These are phyloP conservation scores for Hyposoter didymator DNA, from an alignment of 2,888 invertebrate species.

Conservation along the genomic window DNA sequence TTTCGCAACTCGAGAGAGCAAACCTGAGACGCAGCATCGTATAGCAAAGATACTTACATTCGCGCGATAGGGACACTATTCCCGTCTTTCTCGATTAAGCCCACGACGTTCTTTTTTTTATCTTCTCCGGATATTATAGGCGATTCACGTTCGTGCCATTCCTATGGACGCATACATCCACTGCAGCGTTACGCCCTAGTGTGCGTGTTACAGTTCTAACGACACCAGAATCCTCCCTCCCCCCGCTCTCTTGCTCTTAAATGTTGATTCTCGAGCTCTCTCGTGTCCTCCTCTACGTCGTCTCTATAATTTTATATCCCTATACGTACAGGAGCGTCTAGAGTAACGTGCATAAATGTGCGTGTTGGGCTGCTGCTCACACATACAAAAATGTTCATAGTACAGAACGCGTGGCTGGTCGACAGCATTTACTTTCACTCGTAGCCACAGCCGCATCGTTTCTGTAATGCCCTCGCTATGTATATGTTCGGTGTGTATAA, in stretches of 20 bases:
- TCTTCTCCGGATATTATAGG: constrained; percentile 52
- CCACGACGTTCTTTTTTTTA: constrained; percentile 48
- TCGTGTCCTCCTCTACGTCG: constrained; percentile 46
- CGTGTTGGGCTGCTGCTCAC: constrained; percentile 50
- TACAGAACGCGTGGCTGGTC: constrained; percentile 78
- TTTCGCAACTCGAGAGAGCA: constrained; percentile 69
- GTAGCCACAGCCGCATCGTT: constrained; percentile 64
- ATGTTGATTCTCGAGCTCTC: constrained; percentile 42
- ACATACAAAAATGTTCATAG: constrained; percentile 59
- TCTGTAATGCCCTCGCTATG: constrained; percentile 42
- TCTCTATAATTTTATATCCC: constrained; percentile 32
- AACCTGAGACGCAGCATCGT: constrained; percentile 33
- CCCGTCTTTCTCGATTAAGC: constrained; percentile 51
- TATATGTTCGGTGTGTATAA: neutral
- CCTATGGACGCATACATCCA: neutral
- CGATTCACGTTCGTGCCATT: constrained; percentile 30
- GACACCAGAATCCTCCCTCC: constrained; percentile 60
- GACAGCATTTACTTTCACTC: constrained; percentile 79
- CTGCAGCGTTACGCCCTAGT: neutral
- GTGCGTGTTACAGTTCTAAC: constrained; percentile 69
- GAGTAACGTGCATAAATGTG: constrained; percentile 68
- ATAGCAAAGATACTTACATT: constrained; percentile 46
- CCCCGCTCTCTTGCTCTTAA: constrained; percentile 11
- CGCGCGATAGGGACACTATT: constrained; percentile 48
- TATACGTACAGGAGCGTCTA: constrained; percentile 31